Evolutionary conservation across 2,113 vertebrate genomes (phyloP).

Genomic region (Salvator merianae): DNA sequence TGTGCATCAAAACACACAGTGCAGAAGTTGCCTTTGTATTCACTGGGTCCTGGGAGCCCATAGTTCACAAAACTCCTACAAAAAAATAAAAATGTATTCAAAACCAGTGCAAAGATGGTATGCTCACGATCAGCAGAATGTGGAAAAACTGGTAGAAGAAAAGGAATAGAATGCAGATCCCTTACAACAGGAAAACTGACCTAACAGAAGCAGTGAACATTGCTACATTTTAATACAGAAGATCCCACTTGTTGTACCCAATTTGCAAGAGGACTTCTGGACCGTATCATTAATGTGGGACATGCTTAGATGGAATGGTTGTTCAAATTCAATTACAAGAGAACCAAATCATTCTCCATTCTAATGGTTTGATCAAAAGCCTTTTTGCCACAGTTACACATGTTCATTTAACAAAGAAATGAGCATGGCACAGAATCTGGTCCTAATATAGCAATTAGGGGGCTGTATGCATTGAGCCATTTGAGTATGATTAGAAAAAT

Average conservation of each 20-base stretch:
- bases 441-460: slow-evolving; percentile 63
- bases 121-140: too few relatives aligned
- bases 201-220: not conserved
- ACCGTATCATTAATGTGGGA: slow-evolving; percentile 55
- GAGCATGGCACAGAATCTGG: slow-evolving; percentile 53
- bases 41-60: too few relatives aligned
- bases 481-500: slow-evolving; percentile 55
- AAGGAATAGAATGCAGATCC: too few relatives aligned
- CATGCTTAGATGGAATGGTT: slow-evolving; percentile 43
- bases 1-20: too few relatives aligned
- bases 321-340: slow-evolving; percentile 69
- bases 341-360: slow-evolving; percentile 56
- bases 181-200: too few relatives aligned
- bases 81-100: too few relatives aligned
- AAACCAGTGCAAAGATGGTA: too few relatives aligned
- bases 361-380: slow-evolving; percentile 65
- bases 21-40: too few relatives aligned
- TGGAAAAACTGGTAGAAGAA: too few relatives aligned
- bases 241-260: not conserved
- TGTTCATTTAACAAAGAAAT: slow-evolving; percentile 60
- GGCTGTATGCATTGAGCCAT: slow-evolving; percentile 49
- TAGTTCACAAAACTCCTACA: too few relatives aligned
- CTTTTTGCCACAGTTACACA: slow-evolving; percentile 47
- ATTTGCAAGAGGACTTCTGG: slow-evolving; percentile 34
- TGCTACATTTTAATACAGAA: not conserved